phyloP scores from a whole-genome alignment of 1,140 invertebrate species.

The Anastatus disparis region DNA sequence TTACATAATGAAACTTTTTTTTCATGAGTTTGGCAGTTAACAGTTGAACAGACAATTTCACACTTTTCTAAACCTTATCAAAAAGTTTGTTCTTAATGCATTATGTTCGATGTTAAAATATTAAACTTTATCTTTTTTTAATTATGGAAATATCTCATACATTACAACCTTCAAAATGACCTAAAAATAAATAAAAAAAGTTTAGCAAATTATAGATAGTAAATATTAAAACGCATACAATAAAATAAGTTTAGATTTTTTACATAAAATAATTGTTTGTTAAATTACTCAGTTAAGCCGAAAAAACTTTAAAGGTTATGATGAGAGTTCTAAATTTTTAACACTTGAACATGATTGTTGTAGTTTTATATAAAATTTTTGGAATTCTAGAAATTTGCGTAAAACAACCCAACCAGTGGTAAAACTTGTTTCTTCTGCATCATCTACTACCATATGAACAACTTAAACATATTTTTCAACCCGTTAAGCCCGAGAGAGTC shows the following conservation, averaged over 20 bases:
- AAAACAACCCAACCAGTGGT: slow-evolving; percentile 86
- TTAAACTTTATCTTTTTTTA: slow-evolving; percentile 63
- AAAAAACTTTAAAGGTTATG: slow-evolving; percentile 81
- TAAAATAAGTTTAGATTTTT: slow-evolving; percentile 65
- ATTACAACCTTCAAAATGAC: slow-evolving; percentile 79
- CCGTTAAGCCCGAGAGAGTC: no score
- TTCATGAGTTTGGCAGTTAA: slow-evolving; percentile 13
- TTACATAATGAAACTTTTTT: no score
- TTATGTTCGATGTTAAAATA: slow-evolving; percentile 35
- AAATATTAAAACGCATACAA: no score
- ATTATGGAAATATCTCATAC: slow-evolving; percentile 80
- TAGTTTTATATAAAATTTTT: slow-evolving; percentile 86
- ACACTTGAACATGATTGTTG: slow-evolving; percentile 82
- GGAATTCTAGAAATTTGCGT: slow-evolving; percentile 83
- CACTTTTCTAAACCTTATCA: neutral
- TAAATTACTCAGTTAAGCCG: slow-evolving; percentile 84
- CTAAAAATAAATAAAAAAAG: no score
- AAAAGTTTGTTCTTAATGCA: slow-evolving; percentile 9
- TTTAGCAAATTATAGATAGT: no score
- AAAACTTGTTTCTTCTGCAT: slow-evolving; percentile 72
- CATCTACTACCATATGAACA: slow-evolving; percentile 78
- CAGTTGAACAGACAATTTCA: slow-evolving; percentile 16
- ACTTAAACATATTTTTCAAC: slow-evolving; percentile 84
- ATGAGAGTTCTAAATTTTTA: slow-evolving; percentile 83
- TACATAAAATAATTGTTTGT: slow-evolving; percentile 93